Evolutionary conservation across 1,140 invertebrate genomes (phyloP).

Genomic region (Drepana arcuata): DNA sequence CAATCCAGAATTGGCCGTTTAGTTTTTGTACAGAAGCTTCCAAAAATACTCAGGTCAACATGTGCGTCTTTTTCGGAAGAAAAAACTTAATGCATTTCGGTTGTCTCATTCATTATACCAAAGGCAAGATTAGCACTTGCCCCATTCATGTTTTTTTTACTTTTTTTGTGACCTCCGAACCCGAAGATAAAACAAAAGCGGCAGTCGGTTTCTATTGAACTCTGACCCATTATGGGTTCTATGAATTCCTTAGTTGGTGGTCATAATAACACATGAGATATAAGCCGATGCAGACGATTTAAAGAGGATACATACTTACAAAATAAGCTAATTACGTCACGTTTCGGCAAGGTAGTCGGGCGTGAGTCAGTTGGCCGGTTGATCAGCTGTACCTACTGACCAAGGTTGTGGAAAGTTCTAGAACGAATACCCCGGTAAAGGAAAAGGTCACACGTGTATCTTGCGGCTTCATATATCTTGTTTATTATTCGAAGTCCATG

Average conservation of each 20-base stretch:
- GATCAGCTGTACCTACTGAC: constrained; percentile 4
- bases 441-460: too few relatives aligned
- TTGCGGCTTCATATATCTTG: too few relatives aligned
- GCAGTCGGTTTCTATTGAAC: constrained; percentile 28
- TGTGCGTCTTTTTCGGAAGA: neutral
- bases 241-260: constrained; percentile 21
- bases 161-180: constrained; percentile 18
- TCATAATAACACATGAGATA: constrained; percentile 11
- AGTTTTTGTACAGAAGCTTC: constrained; percentile 48
- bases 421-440: neutral
- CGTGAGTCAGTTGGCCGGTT: constrained; percentile 17
- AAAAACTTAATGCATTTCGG: neutral
- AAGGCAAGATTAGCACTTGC: constrained; percentile 25
- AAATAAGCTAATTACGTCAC: constrained; percentile 26
- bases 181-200: constrained; percentile 17
- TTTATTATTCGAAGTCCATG: too few relatives aligned
- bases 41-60: too few relatives aligned
- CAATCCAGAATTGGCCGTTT: too few relatives aligned
- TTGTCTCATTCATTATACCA: constrained; percentile 17
- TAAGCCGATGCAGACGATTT: too few relatives aligned
- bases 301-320: too few relatives aligned
- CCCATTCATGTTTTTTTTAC: constrained; percentile 17
- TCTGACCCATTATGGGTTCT: constrained; percentile 15
- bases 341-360: constrained; percentile 21
- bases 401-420: constrained; percentile 18